Base-by-base conservation (phyloP, 1,140 invertebrate species). In the Rhagoletis pomonella region DNA sequence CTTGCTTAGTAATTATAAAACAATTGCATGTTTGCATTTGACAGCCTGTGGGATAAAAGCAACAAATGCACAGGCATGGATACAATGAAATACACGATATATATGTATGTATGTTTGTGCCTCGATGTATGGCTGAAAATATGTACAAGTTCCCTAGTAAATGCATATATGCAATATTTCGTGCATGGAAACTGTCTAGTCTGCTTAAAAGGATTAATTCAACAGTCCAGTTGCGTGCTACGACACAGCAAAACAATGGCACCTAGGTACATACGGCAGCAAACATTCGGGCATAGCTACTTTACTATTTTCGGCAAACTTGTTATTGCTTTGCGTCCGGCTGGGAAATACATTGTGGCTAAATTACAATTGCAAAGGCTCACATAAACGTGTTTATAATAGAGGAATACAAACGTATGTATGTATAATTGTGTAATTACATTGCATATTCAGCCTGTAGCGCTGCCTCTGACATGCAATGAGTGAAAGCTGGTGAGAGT, bases 151-250 rank as follows among this genome's bases (percentile, higher is more conserved):
- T 29, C 10, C 67, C 9, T 47, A 47, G 1, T 6, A 19, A 3
- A 64, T 6, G 39, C 10, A 42, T 42, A 42, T 19, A 69, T 77
- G 44, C 69, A 44, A 3, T 47, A 77, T 77, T 77, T 50, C n/a
- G 10, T 55, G 73, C 19, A 58, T 81, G 73, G 47, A 17, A 55
- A 81, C 47, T 58, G 73, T 81, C 73, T 81, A 81, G 73, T 29
- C 73, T 55, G 9, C 44, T 55, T 81, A 81, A 81, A 55, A 55
- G 44, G n/a, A 58, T 81, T 58, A 81, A 55, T 81, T n/a, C n/a
- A 17, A 6, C 73, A 55, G 47, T 44, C 0, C 60, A 10, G 5
- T 55, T 55, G 50, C 50, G 50, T 55, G 50, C 50, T 10, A 55
- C 29, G 50, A 55, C 50, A 55, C 50, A 55, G 10, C 50, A 55